Evolutionary conservation across 2,888 invertebrate species (phyloP).

Genomic region (Trilocha varians): DNA sequence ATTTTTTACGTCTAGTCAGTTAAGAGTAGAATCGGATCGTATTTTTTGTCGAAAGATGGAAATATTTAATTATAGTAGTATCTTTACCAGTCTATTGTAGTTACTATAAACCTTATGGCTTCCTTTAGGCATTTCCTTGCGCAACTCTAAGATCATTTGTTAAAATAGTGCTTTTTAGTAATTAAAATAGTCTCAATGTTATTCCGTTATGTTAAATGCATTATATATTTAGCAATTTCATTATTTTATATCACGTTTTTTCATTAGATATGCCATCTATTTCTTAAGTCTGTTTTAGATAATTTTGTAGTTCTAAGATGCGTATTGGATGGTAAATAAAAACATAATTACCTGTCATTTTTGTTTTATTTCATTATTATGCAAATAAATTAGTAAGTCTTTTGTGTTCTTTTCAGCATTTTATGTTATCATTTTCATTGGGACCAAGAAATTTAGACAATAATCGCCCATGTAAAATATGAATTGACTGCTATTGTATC

Average conservation of each 20-base stretch:
- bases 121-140: slow-evolving; percentile 24
- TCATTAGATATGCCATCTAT: slow-evolving; percentile 31
- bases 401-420: not conserved
- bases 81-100: slow-evolving; percentile 20
- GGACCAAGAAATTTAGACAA: too few species aligned
- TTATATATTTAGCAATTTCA: not conserved
- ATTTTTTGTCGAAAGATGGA: slow-evolving; percentile 31
- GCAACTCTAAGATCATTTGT: slow-evolving; percentile 1
- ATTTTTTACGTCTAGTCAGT: slow-evolving; percentile 66
- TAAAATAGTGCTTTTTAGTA: not conserved
- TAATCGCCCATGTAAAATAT: too few species aligned
- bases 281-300: slow-evolving; percentile 57
- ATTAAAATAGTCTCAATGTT: not conserved
- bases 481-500: too few species aligned
- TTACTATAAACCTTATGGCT: slow-evolving; percentile 27
- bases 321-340: slow-evolving; percentile 63
- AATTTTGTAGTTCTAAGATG: slow-evolving; percentile 51
- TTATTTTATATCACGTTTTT: not conserved
- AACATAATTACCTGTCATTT: slow-evolving; percentile 43
- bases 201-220: slow-evolving; percentile 13
- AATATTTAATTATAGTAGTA: slow-evolving; percentile 28
- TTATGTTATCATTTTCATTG: too few species aligned
- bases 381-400: not conserved
- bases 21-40: slow-evolving; percentile 41
- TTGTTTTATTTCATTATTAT: slow-evolving; percentile 24